Evolutionary conservation across 2,113 vertebrate species (phyloP).

Genomic region (Sorex araneus): DNA sequence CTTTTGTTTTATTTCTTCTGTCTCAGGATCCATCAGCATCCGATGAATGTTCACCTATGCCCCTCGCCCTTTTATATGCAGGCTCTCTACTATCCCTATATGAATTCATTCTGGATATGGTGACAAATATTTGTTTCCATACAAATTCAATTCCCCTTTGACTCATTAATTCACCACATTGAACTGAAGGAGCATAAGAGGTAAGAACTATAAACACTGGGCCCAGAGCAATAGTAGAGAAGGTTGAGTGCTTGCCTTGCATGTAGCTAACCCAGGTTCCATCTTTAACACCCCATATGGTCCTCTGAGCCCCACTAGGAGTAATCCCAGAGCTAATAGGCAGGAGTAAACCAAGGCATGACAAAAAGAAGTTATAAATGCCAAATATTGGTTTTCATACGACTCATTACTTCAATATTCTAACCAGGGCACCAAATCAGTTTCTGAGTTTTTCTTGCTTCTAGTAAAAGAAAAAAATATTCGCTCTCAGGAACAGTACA

Average conservation of each 20-base stretch:
- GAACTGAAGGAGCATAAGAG: no score
- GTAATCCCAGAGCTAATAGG: no score
- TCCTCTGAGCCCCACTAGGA: no score
- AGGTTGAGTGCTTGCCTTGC: no score
- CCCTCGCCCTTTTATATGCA: background rate
- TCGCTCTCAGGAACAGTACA: background rate
- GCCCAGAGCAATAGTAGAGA: no score
- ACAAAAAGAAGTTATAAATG: no score
- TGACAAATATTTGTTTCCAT: slow-evolving; percentile 14
- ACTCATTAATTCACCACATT: background rate
- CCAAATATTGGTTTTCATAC: background rate
- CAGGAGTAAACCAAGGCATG: no score
- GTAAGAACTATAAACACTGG: no score
- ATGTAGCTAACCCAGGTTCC: no score
- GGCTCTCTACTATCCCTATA: background rate
- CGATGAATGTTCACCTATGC: background rate
- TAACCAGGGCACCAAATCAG: background rate
- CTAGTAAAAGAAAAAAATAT: background rate
- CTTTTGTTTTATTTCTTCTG: background rate
- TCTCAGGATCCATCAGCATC: background rate
- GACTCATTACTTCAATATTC: background rate
- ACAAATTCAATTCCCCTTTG: background rate
- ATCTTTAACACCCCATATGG: no score
- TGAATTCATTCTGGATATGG: slow-evolving; percentile 27
- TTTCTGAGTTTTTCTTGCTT: background rate